Evolutionary conservation across 2,888 invertebrate genomes (phyloP), one percentile per base, ranked within the genome.

Genomic region (Pammene aurita): DNA sequence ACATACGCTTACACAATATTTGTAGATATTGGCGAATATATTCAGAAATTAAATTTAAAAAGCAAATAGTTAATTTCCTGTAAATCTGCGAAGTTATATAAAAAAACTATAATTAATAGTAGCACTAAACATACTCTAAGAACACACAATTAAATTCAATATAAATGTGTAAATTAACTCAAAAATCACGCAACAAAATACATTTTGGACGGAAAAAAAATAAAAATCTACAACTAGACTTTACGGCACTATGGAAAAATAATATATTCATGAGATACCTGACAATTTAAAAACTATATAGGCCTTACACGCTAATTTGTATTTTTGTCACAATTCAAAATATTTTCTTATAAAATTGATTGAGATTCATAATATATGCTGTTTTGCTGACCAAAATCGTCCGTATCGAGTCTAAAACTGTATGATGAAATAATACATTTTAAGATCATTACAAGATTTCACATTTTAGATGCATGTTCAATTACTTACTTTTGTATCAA

Each of bases 121-220:
- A 61, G 48, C 14, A 41, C 54, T 42, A 66, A 58, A 58, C 7
- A 41, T 57, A 14, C 50, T 42, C 7, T 35, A 35, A 35, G 44
- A 18, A 58, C 61, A 48, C 44, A 14, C 57, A 13, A 62, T 42
- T 42, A 35, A 44, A 44, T 34, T 54, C 13, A 54, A 0, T 44
- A 13, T 41, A 13, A 38, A 13, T 46, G 5, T 26, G 26, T 13
- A 44, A 58, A 64, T 5, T 58, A 65, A 50, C 56, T 57, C 38
- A 44, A 54, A 69, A 48, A 60, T 55, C 50, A 55, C 44, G 52
- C 66, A 79, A 78, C 81, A 80, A 81, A 72, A 76, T 76, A 64
- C 48, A 58, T 78, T 87, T 85, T 90, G 90, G 90, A 90, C 90
- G 90, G 90, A 89, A 84, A 87, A 86, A 76, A 74, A 80, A 80